Evolutionary conservation across 2,113 vertebrate genomes (phyloP).

Genomic region (Aplodontia rufa): DNA sequence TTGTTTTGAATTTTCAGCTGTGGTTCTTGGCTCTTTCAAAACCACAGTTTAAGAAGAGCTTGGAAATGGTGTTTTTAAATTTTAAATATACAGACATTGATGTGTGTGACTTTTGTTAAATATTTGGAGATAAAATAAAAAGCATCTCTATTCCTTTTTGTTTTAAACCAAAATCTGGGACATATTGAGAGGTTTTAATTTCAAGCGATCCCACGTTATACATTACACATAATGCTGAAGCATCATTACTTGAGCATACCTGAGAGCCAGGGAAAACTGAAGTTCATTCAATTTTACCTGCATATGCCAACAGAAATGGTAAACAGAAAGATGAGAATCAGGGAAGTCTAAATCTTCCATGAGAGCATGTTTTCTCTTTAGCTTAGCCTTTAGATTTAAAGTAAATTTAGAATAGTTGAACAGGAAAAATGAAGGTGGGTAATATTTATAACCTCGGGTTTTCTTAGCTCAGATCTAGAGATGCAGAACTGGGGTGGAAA

Average conservation of each 20-base stretch:
- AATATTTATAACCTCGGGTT: not conserved
- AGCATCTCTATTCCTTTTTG: not conserved
- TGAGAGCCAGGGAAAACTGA: not conserved
- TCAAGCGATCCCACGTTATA: conserved; percentile 21
- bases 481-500: not conserved
- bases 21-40: not conserved
- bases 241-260: not conserved
- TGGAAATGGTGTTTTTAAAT: not conserved
- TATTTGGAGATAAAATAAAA: conserved; percentile 2
- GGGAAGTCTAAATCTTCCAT: not conserved
- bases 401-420: not conserved
- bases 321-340: not conserved
- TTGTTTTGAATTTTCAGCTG: not conserved
- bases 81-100: not conserved
- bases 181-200: not conserved
- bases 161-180: too few relatives aligned
- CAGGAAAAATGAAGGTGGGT: not conserved
- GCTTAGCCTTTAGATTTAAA: not conserved
- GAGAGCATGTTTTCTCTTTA: not conserved
- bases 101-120: conserved; percentile 16
- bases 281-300: not conserved
- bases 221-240: not conserved
- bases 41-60: not conserved
- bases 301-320: not conserved
- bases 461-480: not conserved